These are phyloP conservation scores for Artemia sinica DNA, from an alignment of 2,888 invertebrate species.

Conservation along the genomic window DNA sequence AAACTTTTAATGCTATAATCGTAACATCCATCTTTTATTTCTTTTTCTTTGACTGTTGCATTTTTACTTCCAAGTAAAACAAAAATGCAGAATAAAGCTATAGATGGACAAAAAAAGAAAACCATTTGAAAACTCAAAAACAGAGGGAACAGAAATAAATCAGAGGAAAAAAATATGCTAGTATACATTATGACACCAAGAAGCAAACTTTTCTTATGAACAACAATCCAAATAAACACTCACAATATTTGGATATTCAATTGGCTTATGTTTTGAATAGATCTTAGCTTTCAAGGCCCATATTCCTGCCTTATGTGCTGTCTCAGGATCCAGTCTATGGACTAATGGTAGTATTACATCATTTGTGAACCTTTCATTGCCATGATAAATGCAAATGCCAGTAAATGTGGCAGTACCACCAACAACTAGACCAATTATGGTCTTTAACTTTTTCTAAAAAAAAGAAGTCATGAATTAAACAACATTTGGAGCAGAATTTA, in stretches of 20 bases:
- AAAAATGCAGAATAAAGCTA: too few relatives aligned
- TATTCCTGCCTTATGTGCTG: conserved; percentile 61
- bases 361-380: conserved; percentile 60
- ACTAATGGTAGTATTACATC: conserved; percentile 51
- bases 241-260: conserved; percentile 50
- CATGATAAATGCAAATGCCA: conserved; percentile 49
- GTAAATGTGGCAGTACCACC: conserved; percentile 48
- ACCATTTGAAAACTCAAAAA: too few relatives aligned
- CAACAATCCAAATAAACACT: conserved; percentile 25
- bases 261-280: conserved; percentile 41
- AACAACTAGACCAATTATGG: conserved; percentile 44
- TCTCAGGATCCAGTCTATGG: conserved; percentile 55
- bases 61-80: too few relatives aligned
- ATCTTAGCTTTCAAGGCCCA: conserved; percentile 55
- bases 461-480: not conserved
- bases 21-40: too few relatives aligned
- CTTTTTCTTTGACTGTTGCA: too few relatives aligned
- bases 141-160: too few relatives aligned
- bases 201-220: too few relatives aligned
- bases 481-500: not conserved
- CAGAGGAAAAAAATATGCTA: not conserved
- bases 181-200: too few relatives aligned
- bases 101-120: too few relatives aligned
- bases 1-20: too few relatives aligned
- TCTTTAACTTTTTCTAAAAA: conserved; percentile 47